A percentile compares a stretch with the other conserved stretches of the same genome.
phyloP scores from a whole-genome alignment of 2,113 vertebrate species.

The Lophius piscatorius region DNA sequence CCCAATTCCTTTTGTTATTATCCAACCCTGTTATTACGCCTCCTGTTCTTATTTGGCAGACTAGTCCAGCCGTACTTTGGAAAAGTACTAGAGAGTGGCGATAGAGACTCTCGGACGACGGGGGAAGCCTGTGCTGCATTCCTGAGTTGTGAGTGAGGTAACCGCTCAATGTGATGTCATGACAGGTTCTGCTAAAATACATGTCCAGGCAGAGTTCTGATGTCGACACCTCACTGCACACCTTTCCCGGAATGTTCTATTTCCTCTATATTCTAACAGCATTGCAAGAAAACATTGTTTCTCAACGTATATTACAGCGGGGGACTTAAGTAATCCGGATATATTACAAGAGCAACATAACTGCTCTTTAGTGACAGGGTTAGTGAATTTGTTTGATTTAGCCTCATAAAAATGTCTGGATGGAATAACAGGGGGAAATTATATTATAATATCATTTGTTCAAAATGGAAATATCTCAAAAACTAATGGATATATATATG shows the following conservation, averaged over 20 bases:
- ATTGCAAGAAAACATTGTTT: slow-evolving; percentile 29
- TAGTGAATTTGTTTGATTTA: too few relatives aligned
- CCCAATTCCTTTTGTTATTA: too few relatives aligned
- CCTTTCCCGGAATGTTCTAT: slow-evolving; percentile 40
- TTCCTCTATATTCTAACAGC: not conserved
- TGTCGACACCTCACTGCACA: slow-evolving; percentile 56
- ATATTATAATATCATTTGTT: too few relatives aligned
- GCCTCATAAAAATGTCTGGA: too few relatives aligned
- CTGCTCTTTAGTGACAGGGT: not conserved
- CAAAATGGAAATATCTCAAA: too few relatives aligned
- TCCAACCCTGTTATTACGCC: not conserved
- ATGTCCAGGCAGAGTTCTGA: slow-evolving; percentile 44
- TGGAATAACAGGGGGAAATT: too few relatives aligned
- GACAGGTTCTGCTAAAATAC: slow-evolving; percentile 52
- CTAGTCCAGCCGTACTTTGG: slow-evolving; percentile 37
- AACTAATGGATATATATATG: too few relatives aligned
- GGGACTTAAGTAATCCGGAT: not conserved
- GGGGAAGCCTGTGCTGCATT: slow-evolving; percentile 69
- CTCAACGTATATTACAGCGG: slow-evolving; percentile 16
- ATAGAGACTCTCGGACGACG: slow-evolving; percentile 17
- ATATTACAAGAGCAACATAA: not conserved
- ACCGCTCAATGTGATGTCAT: slow-evolving; percentile 63
- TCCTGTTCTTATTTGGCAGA: slow-evolving; percentile 36
- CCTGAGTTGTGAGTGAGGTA: slow-evolving; percentile 55
- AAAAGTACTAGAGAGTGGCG: slow-evolving; percentile 61